A percentile compares a stretch with the other conserved stretches of the same genome.
Conservation (phyloP, 1,140 invertebrate genomes). For the Dysdera silvatica region DNA sequence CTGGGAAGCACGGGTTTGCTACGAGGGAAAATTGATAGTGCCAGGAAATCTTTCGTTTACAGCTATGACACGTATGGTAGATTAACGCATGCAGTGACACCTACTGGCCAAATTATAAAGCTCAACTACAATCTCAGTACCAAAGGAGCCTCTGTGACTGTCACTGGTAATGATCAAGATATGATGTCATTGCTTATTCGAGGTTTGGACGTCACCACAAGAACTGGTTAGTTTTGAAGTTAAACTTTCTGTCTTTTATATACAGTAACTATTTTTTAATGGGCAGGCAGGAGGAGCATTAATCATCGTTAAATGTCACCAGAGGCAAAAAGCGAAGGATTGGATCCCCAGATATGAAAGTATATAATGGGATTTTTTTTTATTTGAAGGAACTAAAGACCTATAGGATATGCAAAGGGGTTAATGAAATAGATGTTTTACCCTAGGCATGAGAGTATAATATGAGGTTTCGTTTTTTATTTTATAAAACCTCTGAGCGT, state of each 20-base stretch:
- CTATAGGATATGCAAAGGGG: no score
- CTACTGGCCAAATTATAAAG: conserved; percentile 77
- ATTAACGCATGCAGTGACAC: conserved; percentile 70
- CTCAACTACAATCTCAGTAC: conserved; percentile 47
- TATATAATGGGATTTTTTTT: no score
- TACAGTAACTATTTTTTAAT: not conserved
- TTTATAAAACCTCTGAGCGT: no score
- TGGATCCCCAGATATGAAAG: no score
- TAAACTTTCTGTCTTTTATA: not conserved
- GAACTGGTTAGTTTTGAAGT: conserved; percentile 22
- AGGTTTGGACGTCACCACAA: conserved; percentile 60
- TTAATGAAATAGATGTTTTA: no score
- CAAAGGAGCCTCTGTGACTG: conserved; percentile 33
- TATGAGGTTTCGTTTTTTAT: no score
- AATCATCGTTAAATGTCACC: no score
- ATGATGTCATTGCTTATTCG: conserved; percentile 78
- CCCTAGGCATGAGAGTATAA: no score
- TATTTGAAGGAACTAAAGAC: no score
- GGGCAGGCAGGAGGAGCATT: no score
- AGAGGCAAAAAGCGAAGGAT: no score
- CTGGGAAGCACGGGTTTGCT: conserved; percentile 70
- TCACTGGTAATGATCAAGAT: conserved; percentile 61
- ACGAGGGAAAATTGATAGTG: conserved; percentile 57
- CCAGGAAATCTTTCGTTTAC: conserved; percentile 62
- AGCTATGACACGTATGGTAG: conserved; percentile 79